Base-by-base conservation (phyloP, 2,888 invertebrate genomes). In the Ectemnius continuus region DNA sequence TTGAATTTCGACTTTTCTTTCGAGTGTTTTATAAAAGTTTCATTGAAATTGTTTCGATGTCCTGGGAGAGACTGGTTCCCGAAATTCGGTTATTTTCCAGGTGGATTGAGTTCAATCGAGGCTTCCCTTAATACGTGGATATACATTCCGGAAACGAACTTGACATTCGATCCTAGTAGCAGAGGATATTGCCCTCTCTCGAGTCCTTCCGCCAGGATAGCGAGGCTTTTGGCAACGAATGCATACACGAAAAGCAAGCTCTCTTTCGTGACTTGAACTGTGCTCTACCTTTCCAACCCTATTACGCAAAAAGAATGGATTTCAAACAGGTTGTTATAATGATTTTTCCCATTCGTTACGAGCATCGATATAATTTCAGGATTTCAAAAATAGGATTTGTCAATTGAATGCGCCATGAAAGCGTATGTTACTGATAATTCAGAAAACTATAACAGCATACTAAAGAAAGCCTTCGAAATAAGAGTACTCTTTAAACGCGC, bases 101-200 rank as follows among this genome's bases (percentile, higher is more conserved):
- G 36, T 36, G 36, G 36, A 36, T 36, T 1, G 36, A 36, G 56
- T 67, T 61, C 56, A 48, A 4, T 23, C 75, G 79, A 73, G 79
- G 75, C 73, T 46, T 28, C 28, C 45, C 73, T 70, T 75, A 73
- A 78, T 28, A 23, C 52, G 20, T 57, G 59, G 61, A 78, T 36
- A 36, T 73, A 64, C 61, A 73, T 45, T 8, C 20, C 52, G 79
- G 70, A 77, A 75, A 73, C 60, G 73, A 67, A 73, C 48, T 47
- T 56, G 78, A 47, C 62, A 75, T 20, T 73, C 60, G 45, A 70
- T 65, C 56, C 14, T 28, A 58, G 62, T 57, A n/a, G 36, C 45
- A 8, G 11, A 57, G 65, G 71, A 72, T 69, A 79, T 76, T 59
- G 61, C 60, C 36, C 52, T 58, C 47, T 61, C 28, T 61, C 20